Evolutionary conservation across 64 coral and sea anemone genomes (phyloP).

Genomic region (Actinia equina): DNA sequence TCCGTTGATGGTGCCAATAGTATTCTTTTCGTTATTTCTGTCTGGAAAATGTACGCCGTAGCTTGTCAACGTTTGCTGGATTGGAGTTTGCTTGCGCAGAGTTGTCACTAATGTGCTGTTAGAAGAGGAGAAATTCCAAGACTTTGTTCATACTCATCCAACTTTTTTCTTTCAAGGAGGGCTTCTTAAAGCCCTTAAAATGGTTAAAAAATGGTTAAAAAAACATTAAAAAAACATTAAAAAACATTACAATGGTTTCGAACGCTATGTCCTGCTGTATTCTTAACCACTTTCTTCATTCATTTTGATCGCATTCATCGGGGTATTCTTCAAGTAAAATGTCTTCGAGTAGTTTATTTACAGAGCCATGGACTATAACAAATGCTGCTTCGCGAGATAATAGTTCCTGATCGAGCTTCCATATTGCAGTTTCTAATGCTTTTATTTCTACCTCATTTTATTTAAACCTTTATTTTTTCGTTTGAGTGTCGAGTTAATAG

Average conservation of each 20-base stretch:
- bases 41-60: constrained; percentile 35
- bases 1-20: too few species aligned
- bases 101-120: not conserved
- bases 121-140: not conserved
- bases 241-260: too few species aligned
- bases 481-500: constrained; percentile 30
- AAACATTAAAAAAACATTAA: too few species aligned
- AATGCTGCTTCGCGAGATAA: constrained; percentile 31
- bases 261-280: constrained; percentile 40
- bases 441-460: constrained; percentile 34
- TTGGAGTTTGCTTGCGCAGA: constrained; percentile 1
- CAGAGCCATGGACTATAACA: constrained; percentile 33
- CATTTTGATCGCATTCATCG: constrained; percentile 46
- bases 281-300: constrained; percentile 46
- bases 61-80: constrained; percentile 12
- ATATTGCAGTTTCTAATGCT: constrained; percentile 34
- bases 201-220: constrained; percentile 46
- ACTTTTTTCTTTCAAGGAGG: constrained; percentile 40
- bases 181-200: too few species aligned
- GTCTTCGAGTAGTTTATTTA: constrained; percentile 54
- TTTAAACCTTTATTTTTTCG: constrained; percentile 46
- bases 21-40: not conserved
- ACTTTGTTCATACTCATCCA: constrained; percentile 19
- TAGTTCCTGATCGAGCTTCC: constrained; percentile 51
- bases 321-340: too few species aligned